A percentile compares a stretch with the other conserved stretches of the same genome.
Conservation (phyloP, 2,888 invertebrate genomes). For the Eristalis tenax region DNA sequence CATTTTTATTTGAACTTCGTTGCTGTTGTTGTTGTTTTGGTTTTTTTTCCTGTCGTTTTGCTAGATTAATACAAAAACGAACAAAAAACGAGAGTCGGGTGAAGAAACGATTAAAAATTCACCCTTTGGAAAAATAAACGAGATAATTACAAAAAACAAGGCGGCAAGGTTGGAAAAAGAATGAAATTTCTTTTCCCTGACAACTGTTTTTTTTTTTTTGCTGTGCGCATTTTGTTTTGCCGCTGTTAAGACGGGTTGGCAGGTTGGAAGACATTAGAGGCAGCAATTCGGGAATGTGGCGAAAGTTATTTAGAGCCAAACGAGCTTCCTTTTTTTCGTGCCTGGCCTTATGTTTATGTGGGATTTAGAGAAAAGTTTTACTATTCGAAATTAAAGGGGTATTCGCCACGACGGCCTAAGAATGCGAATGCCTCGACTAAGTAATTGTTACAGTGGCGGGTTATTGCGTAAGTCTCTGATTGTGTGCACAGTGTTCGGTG, state of each 20-base stretch:
- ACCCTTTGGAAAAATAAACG: slow-evolving; percentile 71
- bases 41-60: slow-evolving; percentile 29
- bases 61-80: slow-evolving; percentile 60
- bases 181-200: slow-evolving; percentile 26
- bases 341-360: neutral
- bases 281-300: slow-evolving; percentile 1
- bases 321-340: neutral
- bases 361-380: neutral
- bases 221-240: neutral
- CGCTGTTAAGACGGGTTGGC: slow-evolving; percentile 1
- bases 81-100: neutral
- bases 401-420: neutral
- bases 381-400: neutral
- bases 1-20: slow-evolving; percentile 60
- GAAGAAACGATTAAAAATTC: slow-evolving; percentile 64
- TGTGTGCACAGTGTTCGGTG: neutral
- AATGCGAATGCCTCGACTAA: neutral
- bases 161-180: slow-evolving; percentile 20
- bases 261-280: neutral
- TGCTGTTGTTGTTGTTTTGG: slow-evolving; percentile 5
- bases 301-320: slow-evolving; percentile 7
- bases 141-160: slow-evolving; percentile 63
- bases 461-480: neutral
- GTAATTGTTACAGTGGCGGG: neutral
- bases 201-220: slow-evolving; percentile 2